Percentiles rank a stretch among this genome's conserved stretches.
phyloP scores from a whole-genome alignment of 2,797 vertebrate genomes.

The Bradypus variegatus region DNA sequence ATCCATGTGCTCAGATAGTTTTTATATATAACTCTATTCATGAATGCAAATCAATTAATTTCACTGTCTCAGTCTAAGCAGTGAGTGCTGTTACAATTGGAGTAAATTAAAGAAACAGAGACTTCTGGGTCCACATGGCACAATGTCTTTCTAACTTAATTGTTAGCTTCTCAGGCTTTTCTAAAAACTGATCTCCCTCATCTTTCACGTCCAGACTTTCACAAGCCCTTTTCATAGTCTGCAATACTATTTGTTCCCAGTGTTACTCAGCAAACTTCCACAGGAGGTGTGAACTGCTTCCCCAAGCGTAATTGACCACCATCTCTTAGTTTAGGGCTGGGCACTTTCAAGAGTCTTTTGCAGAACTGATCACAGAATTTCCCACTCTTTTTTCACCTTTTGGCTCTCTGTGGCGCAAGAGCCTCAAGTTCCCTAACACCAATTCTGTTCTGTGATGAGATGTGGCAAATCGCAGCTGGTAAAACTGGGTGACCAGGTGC shows the following conservation, averaged over 20 bases:
- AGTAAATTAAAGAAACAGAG: neutral
- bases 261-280: neutral
- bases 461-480: neutral
- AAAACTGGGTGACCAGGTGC: neutral
- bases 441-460: neutral
- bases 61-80: neutral
- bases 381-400: neutral
- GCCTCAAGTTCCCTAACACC: neutral
- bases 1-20: neutral
- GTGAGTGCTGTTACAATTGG: neutral
- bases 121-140: neutral
- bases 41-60: conserved; percentile 22
- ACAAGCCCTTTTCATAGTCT: neutral
- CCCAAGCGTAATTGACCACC: neutral
- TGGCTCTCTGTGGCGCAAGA: neutral
- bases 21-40: conserved; percentile 1
- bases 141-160: neutral
- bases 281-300: neutral
- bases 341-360: neutral
- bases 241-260: neutral
- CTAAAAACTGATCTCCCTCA: neutral
- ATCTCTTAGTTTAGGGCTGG: neutral
- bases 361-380: neutral
- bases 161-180: neutral
- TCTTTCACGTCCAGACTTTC: neutral